phyloP scores from a whole-genome alignment of 1,140 invertebrate genomes.

The Chrysopa pallens region DNA sequence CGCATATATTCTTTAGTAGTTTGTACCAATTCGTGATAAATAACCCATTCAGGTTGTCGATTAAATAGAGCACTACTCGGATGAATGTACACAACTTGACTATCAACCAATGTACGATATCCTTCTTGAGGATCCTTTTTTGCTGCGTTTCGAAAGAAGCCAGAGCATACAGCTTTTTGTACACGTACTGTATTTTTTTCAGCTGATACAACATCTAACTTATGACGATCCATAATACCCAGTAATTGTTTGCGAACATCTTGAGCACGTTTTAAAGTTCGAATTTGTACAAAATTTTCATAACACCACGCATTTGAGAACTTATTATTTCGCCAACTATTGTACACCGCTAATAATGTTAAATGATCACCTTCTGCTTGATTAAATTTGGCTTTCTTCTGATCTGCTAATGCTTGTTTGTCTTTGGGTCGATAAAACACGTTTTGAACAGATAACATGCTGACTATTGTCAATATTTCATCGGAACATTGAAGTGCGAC shows the following conservation, averaged over 20 bases:
- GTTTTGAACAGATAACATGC: conserved; percentile 97
- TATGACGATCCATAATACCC: conserved; percentile 96
- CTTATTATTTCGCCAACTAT: conserved; percentile 99
- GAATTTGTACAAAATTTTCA: conserved; percentile 97
- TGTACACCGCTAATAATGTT: conserved; percentile 94
- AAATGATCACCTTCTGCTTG: conserved; percentile 97
- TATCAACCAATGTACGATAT: conserved; percentile 92
- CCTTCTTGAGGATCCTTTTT: conserved; percentile 99
- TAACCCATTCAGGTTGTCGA: conserved; percentile 96
- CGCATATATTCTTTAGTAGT: conserved; percentile 99
- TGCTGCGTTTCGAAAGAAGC: conserved; percentile 96
- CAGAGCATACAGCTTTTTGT: conserved; percentile 97
- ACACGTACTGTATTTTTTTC: conserved; percentile 89
- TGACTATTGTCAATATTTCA: conserved; percentile 96
- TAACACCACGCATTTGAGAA: conserved; percentile 99
- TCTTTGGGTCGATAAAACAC: conserved; percentile 96
- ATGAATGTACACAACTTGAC: conserved; percentile 98
- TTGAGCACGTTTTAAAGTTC: conserved; percentile 91
- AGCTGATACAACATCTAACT: conserved; percentile 92
- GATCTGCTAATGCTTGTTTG: conserved; percentile 94
- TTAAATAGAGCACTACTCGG: conserved; percentile 96
- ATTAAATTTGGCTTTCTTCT: conserved; percentile 98
- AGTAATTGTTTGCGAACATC: conserved; percentile 96
- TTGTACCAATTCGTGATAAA: conserved; percentile 96
- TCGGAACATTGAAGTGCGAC: conserved; percentile 97